Evolutionary conservation across 2,888 invertebrate species (phyloP), one percentile per base, ranked within the genome.

Genomic region (Microctonus hyperodae): DNA sequence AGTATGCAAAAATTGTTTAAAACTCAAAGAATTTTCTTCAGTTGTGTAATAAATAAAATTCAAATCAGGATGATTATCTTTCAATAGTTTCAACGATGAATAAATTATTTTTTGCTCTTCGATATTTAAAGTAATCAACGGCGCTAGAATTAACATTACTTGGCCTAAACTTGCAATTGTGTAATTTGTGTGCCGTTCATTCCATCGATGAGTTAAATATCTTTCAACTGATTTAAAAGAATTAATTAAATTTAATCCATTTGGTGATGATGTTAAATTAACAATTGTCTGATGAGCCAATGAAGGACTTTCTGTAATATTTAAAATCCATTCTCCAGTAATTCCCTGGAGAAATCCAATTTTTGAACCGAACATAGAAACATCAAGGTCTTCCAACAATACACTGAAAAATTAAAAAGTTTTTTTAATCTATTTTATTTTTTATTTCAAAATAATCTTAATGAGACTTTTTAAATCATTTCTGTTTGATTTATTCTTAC

Each of bases 311-410:
- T 86, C 81, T 0, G 88, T 87, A 1, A 88, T 85, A 58, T 88
- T 88, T 13, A 87, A 86, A 50, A 91, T 83, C 88, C 88, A 89
- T 23, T 83, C 78, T 20, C 89, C 91, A 0, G 86, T 88, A 76
- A 87, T 86, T 0, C 91, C 90, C 72, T 91, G 89, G 31, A 91
- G 82, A 28, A 91, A 80, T 1, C 88, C 88, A 68, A 91, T 80
- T 56, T 86, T 86, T 65, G 90, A 90, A 1, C 89, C 88, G 73
- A 87, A 85, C 73, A 85, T 84, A 6, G 87, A 87, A 25, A 90
- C 85, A 74, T 90, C 89, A 3, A 88, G 76, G 31, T 87, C 86
- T 63, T 88, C 88, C 23, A 88, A 85, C 44, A 91, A 78, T 81
- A 87, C 86, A 25, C 90, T 90, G 72, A 50, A 81, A 79, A 72